phyloP scores from a whole-genome alignment of 2,113 vertebrate species.

The Chlamydotis undulata region DNA sequence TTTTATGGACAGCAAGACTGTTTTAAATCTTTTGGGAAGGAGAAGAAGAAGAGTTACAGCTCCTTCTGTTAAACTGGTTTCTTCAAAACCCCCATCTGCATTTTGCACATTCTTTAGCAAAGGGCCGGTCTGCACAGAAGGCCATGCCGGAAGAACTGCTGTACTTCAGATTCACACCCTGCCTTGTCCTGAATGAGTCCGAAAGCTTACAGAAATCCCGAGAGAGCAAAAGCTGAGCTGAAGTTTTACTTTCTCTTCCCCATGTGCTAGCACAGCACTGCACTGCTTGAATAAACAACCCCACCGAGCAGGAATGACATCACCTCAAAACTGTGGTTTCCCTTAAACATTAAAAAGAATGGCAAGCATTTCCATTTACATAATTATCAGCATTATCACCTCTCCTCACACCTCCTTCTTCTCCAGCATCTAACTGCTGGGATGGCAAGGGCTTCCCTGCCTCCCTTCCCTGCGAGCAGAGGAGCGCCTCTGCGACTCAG shows the following conservation, averaged over 20 bases:
- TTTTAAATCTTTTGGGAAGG: not conserved
- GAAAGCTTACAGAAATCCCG: not conserved
- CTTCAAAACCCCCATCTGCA: not conserved
- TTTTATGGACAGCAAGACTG: slow-evolving; percentile 37
- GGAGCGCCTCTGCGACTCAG: not conserved
- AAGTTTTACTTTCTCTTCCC: slow-evolving; percentile 31
- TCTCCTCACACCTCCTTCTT: not conserved
- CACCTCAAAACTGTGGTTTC: not conserved
- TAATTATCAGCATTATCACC: not conserved
- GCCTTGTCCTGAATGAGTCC: not conserved
- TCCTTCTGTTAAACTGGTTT: not conserved
- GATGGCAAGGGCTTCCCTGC: not conserved
- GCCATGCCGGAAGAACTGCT: not conserved
- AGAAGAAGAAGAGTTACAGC: not conserved
- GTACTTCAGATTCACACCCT: not conserved
- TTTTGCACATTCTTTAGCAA: not conserved
- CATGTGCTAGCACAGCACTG: not conserved
- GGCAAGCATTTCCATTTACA: not conserved
- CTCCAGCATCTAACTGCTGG: not conserved
- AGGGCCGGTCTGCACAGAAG: not conserved
- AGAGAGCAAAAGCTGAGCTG: not conserved
- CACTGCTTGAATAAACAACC: slow-evolving; percentile 7
- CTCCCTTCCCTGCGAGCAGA: not conserved
- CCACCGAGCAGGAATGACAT: not conserved
- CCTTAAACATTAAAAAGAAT: not conserved